A percentile compares a stretch with the other conserved stretches of the same genome.
Conservation (phyloP, 1,140 invertebrate genomes). For the Schlechtendalia chinensis region DNA sequence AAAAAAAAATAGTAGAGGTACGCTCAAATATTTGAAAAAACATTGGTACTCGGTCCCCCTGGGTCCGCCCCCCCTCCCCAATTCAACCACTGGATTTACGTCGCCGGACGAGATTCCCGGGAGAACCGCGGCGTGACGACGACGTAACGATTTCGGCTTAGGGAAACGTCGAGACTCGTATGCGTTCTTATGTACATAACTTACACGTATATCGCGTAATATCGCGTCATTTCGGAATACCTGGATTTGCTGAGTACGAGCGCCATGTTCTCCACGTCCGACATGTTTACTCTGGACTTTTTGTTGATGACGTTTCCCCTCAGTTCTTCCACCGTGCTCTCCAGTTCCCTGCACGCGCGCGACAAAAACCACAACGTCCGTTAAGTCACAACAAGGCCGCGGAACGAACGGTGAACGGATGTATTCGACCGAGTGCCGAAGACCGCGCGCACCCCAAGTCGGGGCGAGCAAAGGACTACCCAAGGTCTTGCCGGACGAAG, state of each 20-base stretch:
- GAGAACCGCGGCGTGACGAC: neutral
- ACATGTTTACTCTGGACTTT: conserved; percentile 92
- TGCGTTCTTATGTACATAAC: neutral
- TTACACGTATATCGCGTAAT: too few relatives aligned
- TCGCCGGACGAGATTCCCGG: neutral
- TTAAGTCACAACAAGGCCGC: too few relatives aligned
- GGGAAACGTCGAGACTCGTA: neutral
- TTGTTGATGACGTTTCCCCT: conserved; percentile 92
- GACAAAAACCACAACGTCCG: neutral
- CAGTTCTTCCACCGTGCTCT: conserved; percentile 90
- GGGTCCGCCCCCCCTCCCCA: too few relatives aligned
- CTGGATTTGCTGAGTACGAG: conserved; percentile 82
- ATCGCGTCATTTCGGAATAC: conserved; percentile 58
- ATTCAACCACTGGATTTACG: neutral
- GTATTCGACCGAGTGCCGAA: too few relatives aligned
- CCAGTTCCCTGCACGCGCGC: conserved; percentile 70
- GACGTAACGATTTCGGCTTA: neutral
- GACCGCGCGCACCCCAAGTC: too few relatives aligned
- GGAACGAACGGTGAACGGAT: too few relatives aligned
- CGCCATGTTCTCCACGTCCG: conserved; percentile 94
- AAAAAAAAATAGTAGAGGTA: too few relatives aligned
- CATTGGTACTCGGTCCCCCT: too few relatives aligned
- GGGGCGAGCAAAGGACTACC: too few relatives aligned
- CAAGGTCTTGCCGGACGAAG: too few relatives aligned
- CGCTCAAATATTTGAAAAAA: too few relatives aligned